Evolutionary conservation across 92 coral and sea anemone species (phyloP), one percentile per base, ranked within the genome.

Genomic region (Galaxea fascicularis): DNA sequence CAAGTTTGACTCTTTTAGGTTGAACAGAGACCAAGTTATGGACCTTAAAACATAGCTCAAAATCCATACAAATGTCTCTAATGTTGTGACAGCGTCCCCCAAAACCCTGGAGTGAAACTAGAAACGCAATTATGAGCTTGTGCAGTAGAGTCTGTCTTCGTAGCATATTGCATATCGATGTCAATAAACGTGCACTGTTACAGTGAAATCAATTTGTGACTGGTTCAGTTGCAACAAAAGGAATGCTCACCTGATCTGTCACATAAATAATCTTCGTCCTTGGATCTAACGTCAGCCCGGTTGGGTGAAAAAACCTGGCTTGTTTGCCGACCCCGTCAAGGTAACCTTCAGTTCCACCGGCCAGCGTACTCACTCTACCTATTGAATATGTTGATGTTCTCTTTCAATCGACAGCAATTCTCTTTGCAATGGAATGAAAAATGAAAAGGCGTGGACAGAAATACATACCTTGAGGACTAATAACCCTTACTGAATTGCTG

Each of bases 261-360:
- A 93, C 88, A 45, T 91, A 93, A 35, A 93, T 89, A 14, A 93
- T 86, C 35, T 93, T 92, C 39, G 76, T 80, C 62, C 51, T 73
- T 25, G 82, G 79, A 76, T 93, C 93, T 75, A 93, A 93, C 12
- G 98, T 84, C 52, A 93, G 87, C 18, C 98, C 95, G 9, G 98
- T 93, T 8, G 98, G 95, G 63, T 93, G 98, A 62, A 71, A 93
- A 70, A 93, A 93, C 85, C 52, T 82, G 3, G 93, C 98, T 5
- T 70, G 54, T 22, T 25, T 64, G 27, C 95, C 93, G 29, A 74
- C 66, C 17, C 98, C 98, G 30, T 93, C 93, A 10, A 60, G 64
- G 87, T 79, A 86, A 16, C 98, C 98, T 57, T 89, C 86, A 12
- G 59, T 44, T 4, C 93, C 92, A 28, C 98, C 98, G 29, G 95